phyloP scores from a whole-genome alignment of 2,888 invertebrate genomes.

The Enchytraeus crypticus region DNA sequence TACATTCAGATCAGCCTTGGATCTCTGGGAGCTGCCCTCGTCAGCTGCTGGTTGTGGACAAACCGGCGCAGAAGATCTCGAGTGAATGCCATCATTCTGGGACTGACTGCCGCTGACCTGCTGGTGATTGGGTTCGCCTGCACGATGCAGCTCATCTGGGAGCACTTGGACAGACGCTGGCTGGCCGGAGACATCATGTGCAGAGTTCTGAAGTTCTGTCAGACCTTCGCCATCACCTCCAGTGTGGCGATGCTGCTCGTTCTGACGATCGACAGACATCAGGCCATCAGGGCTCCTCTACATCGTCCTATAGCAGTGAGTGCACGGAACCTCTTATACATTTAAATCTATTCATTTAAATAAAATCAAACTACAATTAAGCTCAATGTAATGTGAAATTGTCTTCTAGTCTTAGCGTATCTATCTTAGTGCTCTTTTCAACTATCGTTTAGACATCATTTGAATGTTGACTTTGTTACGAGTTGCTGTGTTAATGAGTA shows the following conservation, averaged over 20 bases:
- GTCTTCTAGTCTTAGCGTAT: too few relatives aligned
- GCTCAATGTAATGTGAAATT: too few relatives aligned
- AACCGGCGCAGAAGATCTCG: slow-evolving; percentile 36
- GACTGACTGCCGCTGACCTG: slow-evolving; percentile 44
- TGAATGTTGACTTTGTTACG: too few relatives aligned
- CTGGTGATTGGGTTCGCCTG: slow-evolving; percentile 37
- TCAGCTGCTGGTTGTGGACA: slow-evolving; percentile 38
- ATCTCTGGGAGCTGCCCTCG: slow-evolving; percentile 36
- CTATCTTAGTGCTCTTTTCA: too few relatives aligned
- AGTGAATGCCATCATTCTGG: slow-evolving; percentile 43
- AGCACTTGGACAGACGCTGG: slow-evolving; percentile 32
- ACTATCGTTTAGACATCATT: too few relatives aligned
- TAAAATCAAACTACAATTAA: too few relatives aligned
- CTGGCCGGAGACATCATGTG: slow-evolving; percentile 42
- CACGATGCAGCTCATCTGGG: slow-evolving; percentile 34
- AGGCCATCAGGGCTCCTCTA: slow-evolving; percentile 46
- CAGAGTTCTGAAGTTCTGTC: slow-evolving; percentile 42
- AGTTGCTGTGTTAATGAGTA: too few relatives aligned
- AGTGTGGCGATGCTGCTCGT: slow-evolving; percentile 47
- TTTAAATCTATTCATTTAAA: too few relatives aligned
- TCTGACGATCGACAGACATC: slow-evolving; percentile 46
- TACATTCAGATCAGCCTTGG: slow-evolving; percentile 36
- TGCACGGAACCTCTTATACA: too few relatives aligned
- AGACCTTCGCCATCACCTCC: slow-evolving; percentile 42
- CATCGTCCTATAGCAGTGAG: slow-evolving; percentile 39